Conservation (phyloP, 2,888 invertebrate genomes). For the Ennomos fuscantarius region DNA sequence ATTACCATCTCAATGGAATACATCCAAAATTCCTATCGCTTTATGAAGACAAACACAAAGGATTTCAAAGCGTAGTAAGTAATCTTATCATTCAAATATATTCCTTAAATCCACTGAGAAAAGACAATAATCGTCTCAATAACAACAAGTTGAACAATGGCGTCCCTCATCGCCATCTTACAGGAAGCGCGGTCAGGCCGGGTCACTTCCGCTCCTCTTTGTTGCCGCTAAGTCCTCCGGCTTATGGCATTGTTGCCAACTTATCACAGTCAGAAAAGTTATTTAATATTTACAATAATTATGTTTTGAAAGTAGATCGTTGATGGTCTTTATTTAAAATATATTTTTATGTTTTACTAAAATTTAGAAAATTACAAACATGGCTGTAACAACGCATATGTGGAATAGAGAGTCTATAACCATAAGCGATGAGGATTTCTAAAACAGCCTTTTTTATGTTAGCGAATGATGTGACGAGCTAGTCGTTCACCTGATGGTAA, state of each 20-base stretch:
- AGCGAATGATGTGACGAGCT: too few relatives aligned
- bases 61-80: background rate
- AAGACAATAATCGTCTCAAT: constrained; percentile 18
- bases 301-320: too few relatives aligned
- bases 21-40: background rate
- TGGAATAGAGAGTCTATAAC: too few relatives aligned
- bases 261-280: constrained; percentile 3
- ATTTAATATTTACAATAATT: background rate
- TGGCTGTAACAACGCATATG: too few relatives aligned
- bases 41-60: background rate
- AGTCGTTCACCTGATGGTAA: too few relatives aligned
- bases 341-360: too few relatives aligned
- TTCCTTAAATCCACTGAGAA: background rate
- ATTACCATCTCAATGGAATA: constrained; percentile 6
- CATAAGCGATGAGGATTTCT: too few relatives aligned
- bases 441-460: too few relatives aligned
- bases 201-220: constrained; percentile 39
- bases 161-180: constrained; percentile 37
- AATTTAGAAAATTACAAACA: too few relatives aligned
- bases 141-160: constrained; percentile 31
- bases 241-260: constrained; percentile 25
- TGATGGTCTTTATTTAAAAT: too few relatives aligned
- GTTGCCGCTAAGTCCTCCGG: constrained; percentile 31
- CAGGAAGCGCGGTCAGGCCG: constrained; percentile 39
- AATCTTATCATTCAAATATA: constrained; percentile 13